These are phyloP conservation scores for Trematomus bernacchii DNA, from an alignment of 2,797 vertebrate species.

Conservation along the genomic window DNA sequence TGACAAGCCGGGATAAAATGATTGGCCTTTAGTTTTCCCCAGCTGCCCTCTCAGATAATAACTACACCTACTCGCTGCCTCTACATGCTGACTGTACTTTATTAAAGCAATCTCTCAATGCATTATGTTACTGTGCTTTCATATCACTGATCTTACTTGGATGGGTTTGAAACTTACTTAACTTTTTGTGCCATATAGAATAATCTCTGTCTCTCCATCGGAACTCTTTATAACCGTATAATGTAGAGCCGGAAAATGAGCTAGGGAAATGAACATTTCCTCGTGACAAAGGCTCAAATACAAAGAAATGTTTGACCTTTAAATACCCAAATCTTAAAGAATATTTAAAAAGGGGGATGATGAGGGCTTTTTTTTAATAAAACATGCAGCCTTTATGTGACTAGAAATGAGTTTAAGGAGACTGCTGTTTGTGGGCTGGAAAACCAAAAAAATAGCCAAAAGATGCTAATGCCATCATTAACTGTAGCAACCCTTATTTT, in stretches of 20 bases:
- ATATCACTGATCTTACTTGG: constrained; percentile 40
- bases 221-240: background rate
- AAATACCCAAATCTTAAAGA: background rate
- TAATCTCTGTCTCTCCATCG: background rate
- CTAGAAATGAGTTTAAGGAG: background rate
- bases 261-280: background rate
- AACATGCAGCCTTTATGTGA: background rate
- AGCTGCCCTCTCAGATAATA: constrained; percentile 78
- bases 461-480: background rate
- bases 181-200: background rate
- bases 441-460: background rate
- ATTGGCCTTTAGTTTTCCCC: constrained; percentile 81
- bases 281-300: background rate
- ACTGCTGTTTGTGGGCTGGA: background rate
- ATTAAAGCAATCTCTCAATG: constrained; percentile 69
- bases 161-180: constrained; percentile 14
- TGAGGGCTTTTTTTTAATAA: background rate
- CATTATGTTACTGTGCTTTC: constrained; percentile 39
- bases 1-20: constrained; percentile 81
- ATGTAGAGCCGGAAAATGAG: background rate
- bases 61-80: constrained; percentile 69
- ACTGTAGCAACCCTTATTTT: background rate
- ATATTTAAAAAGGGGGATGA: background rate
- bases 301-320: background rate
- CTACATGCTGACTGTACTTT: constrained; percentile 68